Base-by-base conservation (phyloP, 2,888 invertebrate genomes). In the Drosophila pseudotakahashii region DNA sequence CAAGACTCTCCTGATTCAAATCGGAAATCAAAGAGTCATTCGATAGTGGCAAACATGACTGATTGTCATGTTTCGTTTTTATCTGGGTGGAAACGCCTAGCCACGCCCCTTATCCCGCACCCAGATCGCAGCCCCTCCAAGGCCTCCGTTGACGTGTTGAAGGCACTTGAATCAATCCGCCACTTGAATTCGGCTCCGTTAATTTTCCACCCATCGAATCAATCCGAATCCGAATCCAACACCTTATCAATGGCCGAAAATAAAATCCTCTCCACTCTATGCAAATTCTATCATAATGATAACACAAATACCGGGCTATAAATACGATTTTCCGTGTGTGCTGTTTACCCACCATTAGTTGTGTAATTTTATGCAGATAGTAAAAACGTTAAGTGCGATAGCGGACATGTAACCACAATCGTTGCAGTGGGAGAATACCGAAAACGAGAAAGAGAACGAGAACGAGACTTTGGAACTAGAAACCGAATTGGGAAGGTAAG, bases 311-410 rank as follows among this genome's bases (percentile, higher is more conserved):
- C 34, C 23, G 45, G 30, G 11, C 39, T 72, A 68, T 68, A 69
- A 73, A 69, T 63, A 64, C 48, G 13, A 64, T 63, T 63, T 41
- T 47, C 23, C 45, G 16, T 55, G 30, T 64, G 32, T 48, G 42
- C 30, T 64, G 32, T 36, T 74, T 47, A 19, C 44, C 44, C 44
- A 36, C 42, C 54, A 71, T 71, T 71, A 71, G 70, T 74, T 74
- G 70, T 71, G 75, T 71, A 67, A 71, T 71, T 74, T 75, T 67
- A 67, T 48, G 68, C 64, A 75, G 70, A 70, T 70, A 74, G 54
- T 70, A 54, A 51, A 60, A 37, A 23, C n/a, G 47, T 64, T 48
- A 16, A n/a, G 44, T 32, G 58, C 44, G 75, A 62, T 66, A 66
- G 7, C 6, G 47, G 13, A 13, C 16, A 7, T 59, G 59, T 58